Evolutionary conservation across 2,888 invertebrate genomes (phyloP).

Genomic region (Thecocarcelia acutangulata): DNA sequence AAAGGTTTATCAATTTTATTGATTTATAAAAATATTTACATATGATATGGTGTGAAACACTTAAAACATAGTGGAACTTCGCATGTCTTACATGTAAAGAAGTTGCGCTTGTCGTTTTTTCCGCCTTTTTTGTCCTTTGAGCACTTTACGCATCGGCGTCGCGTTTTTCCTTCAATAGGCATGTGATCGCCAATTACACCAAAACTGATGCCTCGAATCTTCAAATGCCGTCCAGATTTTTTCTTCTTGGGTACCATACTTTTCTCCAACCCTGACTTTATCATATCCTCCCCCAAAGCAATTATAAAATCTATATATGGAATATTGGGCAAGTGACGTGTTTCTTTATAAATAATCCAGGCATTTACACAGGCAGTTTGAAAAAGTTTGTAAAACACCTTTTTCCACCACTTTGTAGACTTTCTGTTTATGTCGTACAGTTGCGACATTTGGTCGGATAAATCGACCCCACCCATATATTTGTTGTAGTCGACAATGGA

Average conservation of each 20-base stretch:
- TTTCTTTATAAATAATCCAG: too few relatives aligned
- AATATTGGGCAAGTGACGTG: too few relatives aligned
- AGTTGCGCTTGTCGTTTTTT: constrained; percentile 41
- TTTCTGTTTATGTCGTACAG: constrained; percentile 27
- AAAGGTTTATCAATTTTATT: not conserved
- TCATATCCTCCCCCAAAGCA: constrained; percentile 27
- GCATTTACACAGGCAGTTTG: too few relatives aligned
- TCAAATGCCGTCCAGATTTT: constrained; percentile 11
- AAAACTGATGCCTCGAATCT: constrained; percentile 16
- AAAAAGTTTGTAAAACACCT: too few relatives aligned
- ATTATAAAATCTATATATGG: constrained; percentile 7
- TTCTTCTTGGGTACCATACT: constrained; percentile 9
- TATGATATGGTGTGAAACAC: constrained; percentile 46
- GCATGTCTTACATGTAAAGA: constrained; percentile 30
- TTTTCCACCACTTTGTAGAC: too few relatives aligned
- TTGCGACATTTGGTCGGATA: constrained; percentile 45
- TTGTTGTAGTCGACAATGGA: constrained; percentile 22
- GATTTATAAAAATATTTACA: constrained; percentile 16
- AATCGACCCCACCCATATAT: too few relatives aligned
- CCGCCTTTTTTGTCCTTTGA: constrained; percentile 39
- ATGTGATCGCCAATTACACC: constrained; percentile 32
- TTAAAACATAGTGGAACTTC: too few relatives aligned
- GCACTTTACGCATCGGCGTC: too few relatives aligned
- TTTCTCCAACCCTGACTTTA: constrained; percentile 16
- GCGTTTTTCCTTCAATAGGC: constrained; percentile 53